Conservation (phyloP, 2,113 vertebrate species). For the Helogale parvula region DNA sequence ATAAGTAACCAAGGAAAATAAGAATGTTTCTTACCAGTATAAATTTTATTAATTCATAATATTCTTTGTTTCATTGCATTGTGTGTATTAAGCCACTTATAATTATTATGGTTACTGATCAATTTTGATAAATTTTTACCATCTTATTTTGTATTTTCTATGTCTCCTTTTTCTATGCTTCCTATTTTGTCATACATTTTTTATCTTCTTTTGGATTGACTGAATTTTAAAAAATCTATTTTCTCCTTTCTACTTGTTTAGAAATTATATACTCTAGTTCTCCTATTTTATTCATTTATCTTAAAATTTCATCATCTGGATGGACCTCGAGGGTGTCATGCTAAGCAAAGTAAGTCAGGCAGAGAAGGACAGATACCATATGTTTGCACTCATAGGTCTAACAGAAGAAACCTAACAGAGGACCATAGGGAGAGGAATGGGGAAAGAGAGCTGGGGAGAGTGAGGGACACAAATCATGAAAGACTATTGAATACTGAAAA, state of each 20-base stretch:
- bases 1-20: conserved; percentile 13
- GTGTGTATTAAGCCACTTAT: background rate
- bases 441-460: too few relatives aligned
- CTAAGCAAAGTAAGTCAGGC: too few relatives aligned
- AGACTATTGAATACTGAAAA: too few relatives aligned
- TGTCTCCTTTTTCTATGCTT: background rate
- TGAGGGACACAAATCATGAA: too few relatives aligned
- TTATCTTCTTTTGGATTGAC: background rate
- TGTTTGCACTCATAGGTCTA: too few relatives aligned
- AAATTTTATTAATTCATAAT: background rate
- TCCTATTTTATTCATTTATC: background rate
- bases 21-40: background rate
- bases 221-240: background rate
- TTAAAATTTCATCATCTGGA: background rate
- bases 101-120: background rate
- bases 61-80: background rate
- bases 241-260: background rate
- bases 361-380: too few relatives aligned
- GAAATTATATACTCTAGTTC: background rate
- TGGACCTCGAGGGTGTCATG: too few relatives aligned
- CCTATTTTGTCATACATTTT: background rate
- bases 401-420: too few relatives aligned
- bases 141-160: background rate
- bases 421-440: too few relatives aligned
- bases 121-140: background rate